A percentile compares a stretch with the other conserved stretches of the same genome.
phyloP scores from a whole-genome alignment of 2,113 vertebrate species.

The Sylvilagus bachmani region DNA sequence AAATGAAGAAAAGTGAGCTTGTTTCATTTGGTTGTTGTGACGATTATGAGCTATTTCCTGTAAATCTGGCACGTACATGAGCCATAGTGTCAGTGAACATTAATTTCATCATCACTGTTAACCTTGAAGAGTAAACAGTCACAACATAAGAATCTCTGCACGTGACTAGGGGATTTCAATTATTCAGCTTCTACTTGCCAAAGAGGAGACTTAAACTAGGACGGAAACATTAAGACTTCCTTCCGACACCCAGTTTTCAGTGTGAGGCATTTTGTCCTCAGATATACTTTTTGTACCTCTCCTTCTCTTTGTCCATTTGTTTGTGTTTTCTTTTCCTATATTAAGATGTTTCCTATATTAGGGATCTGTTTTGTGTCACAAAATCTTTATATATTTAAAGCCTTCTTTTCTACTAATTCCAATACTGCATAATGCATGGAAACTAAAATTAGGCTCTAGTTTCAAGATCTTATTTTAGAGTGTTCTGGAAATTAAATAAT shows the following conservation, averaged over 20 bases:
- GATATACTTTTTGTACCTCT: background rate
- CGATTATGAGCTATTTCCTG: background rate
- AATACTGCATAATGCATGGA: background rate
- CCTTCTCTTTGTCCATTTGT: background rate
- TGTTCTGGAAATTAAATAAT: conserved; percentile 57
- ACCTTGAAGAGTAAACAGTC: background rate
- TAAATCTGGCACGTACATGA: background rate
- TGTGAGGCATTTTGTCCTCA: conserved; percentile 4
- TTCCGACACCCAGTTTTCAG: background rate
- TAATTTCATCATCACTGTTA: background rate
- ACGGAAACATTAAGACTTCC: background rate
- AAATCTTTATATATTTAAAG: background rate
- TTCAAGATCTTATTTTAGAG: background rate
- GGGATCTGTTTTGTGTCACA: background rate
- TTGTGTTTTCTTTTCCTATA: background rate
- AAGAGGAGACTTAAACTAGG: background rate
- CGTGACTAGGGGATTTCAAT: background rate
- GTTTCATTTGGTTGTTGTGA: conserved; percentile 7
- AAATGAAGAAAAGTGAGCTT: background rate
- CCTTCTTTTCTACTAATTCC: conserved; percentile 8
- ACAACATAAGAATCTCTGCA: conserved; percentile 11
- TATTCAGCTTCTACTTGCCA: background rate
- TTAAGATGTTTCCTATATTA: background rate
- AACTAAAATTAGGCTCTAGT: background rate
- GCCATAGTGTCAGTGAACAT: background rate